Evolutionary conservation across 2,113 vertebrate genomes (phyloP).

Genomic region (Panthera tigris): DNA sequence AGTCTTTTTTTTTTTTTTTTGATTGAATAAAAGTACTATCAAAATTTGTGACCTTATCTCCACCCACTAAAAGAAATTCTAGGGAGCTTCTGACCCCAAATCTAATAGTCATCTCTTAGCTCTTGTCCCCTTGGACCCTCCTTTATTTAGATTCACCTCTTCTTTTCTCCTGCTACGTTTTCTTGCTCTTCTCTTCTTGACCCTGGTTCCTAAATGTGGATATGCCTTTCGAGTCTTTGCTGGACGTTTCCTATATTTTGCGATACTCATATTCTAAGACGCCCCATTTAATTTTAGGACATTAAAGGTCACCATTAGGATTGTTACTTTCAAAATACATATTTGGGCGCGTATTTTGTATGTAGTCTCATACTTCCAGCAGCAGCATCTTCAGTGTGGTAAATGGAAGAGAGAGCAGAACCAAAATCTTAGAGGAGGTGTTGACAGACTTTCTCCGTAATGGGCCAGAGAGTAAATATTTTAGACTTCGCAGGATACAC

Average conservation of each 20-base stretch:
- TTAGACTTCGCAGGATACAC: neutral
- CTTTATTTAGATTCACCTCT: neutral
- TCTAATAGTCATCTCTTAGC: neutral
- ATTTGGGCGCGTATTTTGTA: neutral
- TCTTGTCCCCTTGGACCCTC: neutral
- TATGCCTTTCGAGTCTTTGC: neutral
- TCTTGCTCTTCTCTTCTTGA: neutral
- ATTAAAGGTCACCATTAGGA: neutral
- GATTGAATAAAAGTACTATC: neutral
- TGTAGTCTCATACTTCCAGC: neutral
- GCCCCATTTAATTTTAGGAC: neutral
- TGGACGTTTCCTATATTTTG: neutral
- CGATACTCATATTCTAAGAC: neutral
- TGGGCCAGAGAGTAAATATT: neutral
- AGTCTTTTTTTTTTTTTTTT: neutral
- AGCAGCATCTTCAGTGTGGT: neutral
- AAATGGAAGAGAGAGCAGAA: neutral
- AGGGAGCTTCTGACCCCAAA: neutral
- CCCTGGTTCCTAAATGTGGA: neutral
- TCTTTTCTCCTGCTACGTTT: neutral
- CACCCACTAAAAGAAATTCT: neutral
- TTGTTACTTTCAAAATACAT: neutral
- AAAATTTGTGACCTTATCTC: neutral
- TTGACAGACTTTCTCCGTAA: neutral
- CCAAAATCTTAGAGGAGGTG: neutral